phyloP scores from a whole-genome alignment of 1,140 invertebrate species.

The Cylas formicarius region DNA sequence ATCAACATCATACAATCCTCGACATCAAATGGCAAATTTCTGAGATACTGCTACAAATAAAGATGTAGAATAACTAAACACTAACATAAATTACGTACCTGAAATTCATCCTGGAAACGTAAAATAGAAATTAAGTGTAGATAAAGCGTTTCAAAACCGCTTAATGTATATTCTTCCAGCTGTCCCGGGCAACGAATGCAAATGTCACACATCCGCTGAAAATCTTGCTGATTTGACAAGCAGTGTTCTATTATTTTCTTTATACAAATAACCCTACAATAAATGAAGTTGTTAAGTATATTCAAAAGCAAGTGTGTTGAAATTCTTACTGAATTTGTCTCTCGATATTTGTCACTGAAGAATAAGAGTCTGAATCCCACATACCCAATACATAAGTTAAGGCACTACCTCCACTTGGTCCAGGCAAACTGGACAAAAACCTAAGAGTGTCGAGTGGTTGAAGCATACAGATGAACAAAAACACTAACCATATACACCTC shows the following conservation, averaged over 20 bases:
- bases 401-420: conserved; percentile 19
- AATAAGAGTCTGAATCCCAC: conserved; percentile 8
- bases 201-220: conserved; percentile 6
- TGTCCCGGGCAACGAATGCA: no score
- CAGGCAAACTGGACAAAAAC: conserved; percentile 15
- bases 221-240: conserved; percentile 6
- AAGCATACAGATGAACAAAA: conserved; percentile 17
- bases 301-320: conserved; percentile 1
- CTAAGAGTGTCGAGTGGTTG: conserved; percentile 6
- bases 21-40: no score
- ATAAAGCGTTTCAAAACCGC: no score
- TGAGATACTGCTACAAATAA: no score
- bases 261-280: conserved; percentile 9
- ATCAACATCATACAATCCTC: no score
- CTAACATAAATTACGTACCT: no score
- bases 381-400: conserved; percentile 15
- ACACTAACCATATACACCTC: conserved; percentile 11
- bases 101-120: no score
- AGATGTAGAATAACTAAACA: no score
- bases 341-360: no score
- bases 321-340: conserved; percentile 21
- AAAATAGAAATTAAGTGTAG: no score
- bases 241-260: conserved; percentile 9
- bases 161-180: no score
- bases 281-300: background rate